Evolutionary conservation across 2,888 invertebrate species (phyloP), one percentile per base, ranked within the genome.

Genomic region (Lutraria lutraria): DNA sequence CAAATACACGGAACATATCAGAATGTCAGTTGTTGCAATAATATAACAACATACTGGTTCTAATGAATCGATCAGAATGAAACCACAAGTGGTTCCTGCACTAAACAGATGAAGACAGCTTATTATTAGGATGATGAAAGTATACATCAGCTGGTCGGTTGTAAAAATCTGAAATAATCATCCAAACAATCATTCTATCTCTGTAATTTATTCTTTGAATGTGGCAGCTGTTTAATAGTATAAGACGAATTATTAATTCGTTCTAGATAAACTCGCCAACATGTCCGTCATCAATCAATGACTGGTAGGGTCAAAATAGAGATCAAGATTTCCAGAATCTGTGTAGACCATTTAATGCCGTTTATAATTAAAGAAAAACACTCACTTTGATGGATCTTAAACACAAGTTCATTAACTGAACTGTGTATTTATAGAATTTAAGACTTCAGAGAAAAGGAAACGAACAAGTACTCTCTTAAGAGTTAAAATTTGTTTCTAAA

Each of bases 231-330:
- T 15, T 34, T 34, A 19, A 76, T 76, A 6, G 16, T 76, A 16
- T 34, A 6, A 76, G 31, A 12, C 3, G 29, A n/a, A 80, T 85
- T 56, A 80, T 85, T 60, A 80, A 85, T 85, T 60, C 29, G 60
- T 16, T 25, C 29, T 56, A 60, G 10, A 80, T 80, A 79, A 54
- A 21, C 12, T n/a, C 13, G 29, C 21, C 85, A 79, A 85, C n/a
- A 85, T 85, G 85, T 21, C 43, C 52, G 34, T 54, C 53, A 52
- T 81, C 43, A 19, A 34, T 34, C 34, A 80, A 19, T 4, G n/a
- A 25, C 31, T 31, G 72, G 2, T 25, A 29, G 12, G 15, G 8
- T 25, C 72, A 25, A n/a, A 21, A 15, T 25, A 15, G 15, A 29
- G 29, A 72, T 72, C 31, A 72, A 29, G 25, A 72, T 72, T 72